Evolutionary conservation across 2,113 vertebrate species (phyloP).

Genomic region (Tragelaphus strepsiceros): DNA sequence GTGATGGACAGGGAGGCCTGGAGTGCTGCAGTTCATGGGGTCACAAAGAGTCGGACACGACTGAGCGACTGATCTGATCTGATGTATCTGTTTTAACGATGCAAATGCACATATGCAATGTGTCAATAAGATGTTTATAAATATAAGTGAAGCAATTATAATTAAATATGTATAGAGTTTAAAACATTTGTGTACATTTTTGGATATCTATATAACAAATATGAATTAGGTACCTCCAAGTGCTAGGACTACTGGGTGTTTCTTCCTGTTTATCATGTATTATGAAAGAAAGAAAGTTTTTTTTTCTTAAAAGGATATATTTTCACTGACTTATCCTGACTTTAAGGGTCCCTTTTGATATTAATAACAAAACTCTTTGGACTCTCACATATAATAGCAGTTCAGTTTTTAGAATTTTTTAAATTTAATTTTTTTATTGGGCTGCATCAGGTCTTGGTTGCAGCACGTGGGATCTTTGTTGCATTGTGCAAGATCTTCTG

Average conservation of each 20-base stretch:
- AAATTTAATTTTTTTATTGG: not conserved
- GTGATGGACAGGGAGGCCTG: no score
- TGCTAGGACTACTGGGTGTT: not conserved
- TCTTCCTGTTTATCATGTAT: conserved; percentile 4
- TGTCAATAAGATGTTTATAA: not conserved
- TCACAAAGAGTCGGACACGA: no score
- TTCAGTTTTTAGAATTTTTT: not conserved
- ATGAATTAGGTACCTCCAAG: not conserved
- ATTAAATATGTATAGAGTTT: not conserved
- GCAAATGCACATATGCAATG: not conserved
- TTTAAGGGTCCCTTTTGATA: not conserved
- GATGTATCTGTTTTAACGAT: not conserved
- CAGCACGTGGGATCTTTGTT: not conserved
- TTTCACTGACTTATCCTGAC: not conserved
- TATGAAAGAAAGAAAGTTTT: not conserved
- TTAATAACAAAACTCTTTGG: not conserved
- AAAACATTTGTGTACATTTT: not conserved
- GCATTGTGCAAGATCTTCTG: not conserved
- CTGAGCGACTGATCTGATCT: no score
- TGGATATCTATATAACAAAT: not conserved
- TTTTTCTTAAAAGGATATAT: conserved; percentile 2
- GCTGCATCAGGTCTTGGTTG: not conserved
- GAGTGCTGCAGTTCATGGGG: no score
- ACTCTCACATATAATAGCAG: not conserved
- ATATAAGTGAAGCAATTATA: not conserved